Percentiles rank a stretch among this genome's conserved stretches.
Conservation (phyloP, 1,140 invertebrate genomes). For the Calycopis cecrops region DNA sequence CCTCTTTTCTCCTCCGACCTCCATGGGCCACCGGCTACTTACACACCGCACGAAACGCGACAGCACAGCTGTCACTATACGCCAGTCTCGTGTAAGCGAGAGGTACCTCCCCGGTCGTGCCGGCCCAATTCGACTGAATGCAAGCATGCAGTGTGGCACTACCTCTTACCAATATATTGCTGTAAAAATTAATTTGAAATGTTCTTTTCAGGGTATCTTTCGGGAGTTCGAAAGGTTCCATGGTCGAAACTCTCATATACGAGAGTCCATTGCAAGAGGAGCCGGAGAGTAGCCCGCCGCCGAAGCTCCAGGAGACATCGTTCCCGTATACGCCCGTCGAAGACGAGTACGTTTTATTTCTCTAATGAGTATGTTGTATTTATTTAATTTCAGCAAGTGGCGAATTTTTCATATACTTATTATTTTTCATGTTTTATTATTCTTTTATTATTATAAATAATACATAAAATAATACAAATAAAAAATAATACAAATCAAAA, state of each 20-base stretch:
- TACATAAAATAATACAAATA: not conserved
- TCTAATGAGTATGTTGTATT: conserved; percentile 59
- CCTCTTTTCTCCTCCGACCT: too few relatives aligned
- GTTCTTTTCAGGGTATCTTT: conserved; percentile 87
- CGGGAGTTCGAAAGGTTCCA: conserved; percentile 94
- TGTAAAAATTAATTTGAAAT: not conserved
- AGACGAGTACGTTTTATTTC: conserved; percentile 77
- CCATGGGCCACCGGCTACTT: too few relatives aligned
- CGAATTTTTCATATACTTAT: conserved; percentile 19
- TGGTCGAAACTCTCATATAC: conserved; percentile 94
- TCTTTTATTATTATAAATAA: not conserved
- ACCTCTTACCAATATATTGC: too few relatives aligned
- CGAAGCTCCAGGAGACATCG: conserved; percentile 56
- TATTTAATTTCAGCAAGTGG: conserved; percentile 36
- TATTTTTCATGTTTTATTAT: not conserved
- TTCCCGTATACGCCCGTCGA: conserved; percentile 69
- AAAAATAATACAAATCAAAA: not conserved
- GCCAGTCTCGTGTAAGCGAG: too few relatives aligned
- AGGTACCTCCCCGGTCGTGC: too few relatives aligned
- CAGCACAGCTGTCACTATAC: too few relatives aligned
- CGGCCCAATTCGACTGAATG: too few relatives aligned
- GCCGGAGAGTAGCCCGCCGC: conserved; percentile 74
- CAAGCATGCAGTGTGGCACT: too few relatives aligned
- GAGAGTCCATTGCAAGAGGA: conserved; percentile 86
- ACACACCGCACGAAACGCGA: too few relatives aligned